These are phyloP conservation scores for Pandemis corylana DNA, from an alignment of 2,888 invertebrate species.

Conservation along the genomic window DNA sequence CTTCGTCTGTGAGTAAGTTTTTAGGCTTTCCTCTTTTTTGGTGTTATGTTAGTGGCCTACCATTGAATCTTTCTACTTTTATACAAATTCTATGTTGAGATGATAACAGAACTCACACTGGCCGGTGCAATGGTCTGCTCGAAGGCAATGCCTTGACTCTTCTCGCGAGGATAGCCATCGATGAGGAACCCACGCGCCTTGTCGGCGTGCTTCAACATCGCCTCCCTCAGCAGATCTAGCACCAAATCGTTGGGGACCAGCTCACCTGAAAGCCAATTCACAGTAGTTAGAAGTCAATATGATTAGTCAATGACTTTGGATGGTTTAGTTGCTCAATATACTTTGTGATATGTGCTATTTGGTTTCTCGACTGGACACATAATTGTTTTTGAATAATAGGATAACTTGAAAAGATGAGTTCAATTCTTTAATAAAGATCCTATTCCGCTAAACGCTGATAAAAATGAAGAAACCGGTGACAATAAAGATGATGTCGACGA, in stretches of 20 bases:
- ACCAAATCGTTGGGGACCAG: conserved; percentile 95
- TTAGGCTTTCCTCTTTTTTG: too few species aligned
- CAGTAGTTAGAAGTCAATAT: not conserved
- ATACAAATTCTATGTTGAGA: not conserved
- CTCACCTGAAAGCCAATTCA: conserved; percentile 67
- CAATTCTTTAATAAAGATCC: too few species aligned
- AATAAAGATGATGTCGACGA: not conserved
- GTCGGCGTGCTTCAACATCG: conserved; percentile 87
- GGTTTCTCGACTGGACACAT: too few species aligned
- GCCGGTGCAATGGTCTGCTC: conserved; percentile 88
- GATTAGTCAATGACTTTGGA: too few species aligned
- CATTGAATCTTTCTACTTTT: too few species aligned
- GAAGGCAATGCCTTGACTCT: conserved; percentile 92
- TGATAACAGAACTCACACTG: conserved; percentile 49
- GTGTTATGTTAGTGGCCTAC: too few species aligned
- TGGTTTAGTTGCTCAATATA: too few species aligned
- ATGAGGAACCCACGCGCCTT: conserved; percentile 94
- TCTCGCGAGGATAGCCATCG: conserved; percentile 95
- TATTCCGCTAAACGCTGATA: too few species aligned
- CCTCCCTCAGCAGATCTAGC: conserved; percentile 91
- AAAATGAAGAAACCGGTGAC: not conserved
- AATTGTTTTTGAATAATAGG: too few species aligned
- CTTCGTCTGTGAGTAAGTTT: too few species aligned
- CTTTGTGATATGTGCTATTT: too few species aligned
- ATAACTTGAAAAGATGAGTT: too few species aligned